Conservation (phyloP, 2,888 invertebrate genomes). For the Pollenia griseotomentosa region DNA sequence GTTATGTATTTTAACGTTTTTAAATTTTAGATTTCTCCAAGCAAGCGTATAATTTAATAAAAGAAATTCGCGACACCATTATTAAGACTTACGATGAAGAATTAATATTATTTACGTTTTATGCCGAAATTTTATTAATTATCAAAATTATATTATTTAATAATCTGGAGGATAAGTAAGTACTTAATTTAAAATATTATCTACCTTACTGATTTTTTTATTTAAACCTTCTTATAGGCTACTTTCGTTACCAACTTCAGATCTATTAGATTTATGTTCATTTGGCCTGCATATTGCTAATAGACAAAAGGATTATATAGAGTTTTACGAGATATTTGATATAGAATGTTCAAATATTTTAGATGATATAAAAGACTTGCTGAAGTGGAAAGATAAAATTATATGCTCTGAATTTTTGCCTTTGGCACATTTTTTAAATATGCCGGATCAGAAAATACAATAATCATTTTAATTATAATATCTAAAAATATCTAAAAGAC, state of each 20-base stretch:
- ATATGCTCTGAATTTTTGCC: conserved; percentile 39
- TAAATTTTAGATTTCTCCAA: conserved; percentile 74
- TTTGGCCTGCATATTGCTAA: conserved; percentile 70
- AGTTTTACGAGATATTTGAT: conserved; percentile 69
- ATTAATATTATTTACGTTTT: conserved; percentile 72
- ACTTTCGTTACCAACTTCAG: conserved; percentile 47
- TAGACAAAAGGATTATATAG: conserved; percentile 61
- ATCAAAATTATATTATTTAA: conserved; percentile 73
- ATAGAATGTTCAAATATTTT: conserved; percentile 56
- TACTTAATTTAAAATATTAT: background rate
- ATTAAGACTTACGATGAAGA: conserved; percentile 57
- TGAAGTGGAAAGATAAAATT: conserved; percentile 69
- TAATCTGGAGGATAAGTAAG: conserved; percentile 72
- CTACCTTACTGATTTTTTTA: background rate
- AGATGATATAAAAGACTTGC: conserved; percentile 62
- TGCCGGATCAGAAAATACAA: background rate
- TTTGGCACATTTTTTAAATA: conserved; percentile 10
- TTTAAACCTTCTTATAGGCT: conserved; percentile 32
- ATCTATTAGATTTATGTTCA: conserved; percentile 64
- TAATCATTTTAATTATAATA: background rate
- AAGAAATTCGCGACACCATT: conserved; percentile 59
- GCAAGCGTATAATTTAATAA: conserved; percentile 74
- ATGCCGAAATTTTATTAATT: conserved; percentile 69
- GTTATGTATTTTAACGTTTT: background rate
- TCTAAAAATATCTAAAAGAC: too few relatives aligned